Evolutionary conservation across 2,113 vertebrate genomes (phyloP), one percentile per base, ranked within the genome.

Genomic region (Ivindomyrus marchei): DNA sequence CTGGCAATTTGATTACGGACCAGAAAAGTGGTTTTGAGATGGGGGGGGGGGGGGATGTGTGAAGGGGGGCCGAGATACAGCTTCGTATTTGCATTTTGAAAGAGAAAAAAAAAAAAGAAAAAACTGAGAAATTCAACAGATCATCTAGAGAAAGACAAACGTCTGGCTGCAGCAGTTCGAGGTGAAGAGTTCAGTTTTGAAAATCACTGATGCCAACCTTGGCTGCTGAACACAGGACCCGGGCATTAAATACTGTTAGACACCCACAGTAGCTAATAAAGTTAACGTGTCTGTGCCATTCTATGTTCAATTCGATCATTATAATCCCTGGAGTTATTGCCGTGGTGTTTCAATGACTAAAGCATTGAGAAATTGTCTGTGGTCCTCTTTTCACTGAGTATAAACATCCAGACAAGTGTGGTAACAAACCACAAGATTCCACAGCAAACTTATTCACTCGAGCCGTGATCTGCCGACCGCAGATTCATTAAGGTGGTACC

Each of bases 1-100:
- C 92, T 91, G 91, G 89, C 91, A 91, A 36, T 36, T 36, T 36
- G 31, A 36, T 36, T 36, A 36, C 1, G 31, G 31, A 36, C 31
- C 31, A 36, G 31, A 36, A 47, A 90, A 85, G 83, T 49, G 83
- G 39, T 36, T 45, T 45, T 85, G 39, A 17, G 85, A 45, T 15
- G 13, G 31, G 31, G 13, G 86, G 49, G 21, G 15, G 58, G 49
- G 88, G 56, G 88, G 66, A 36, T 9, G 11, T 27, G 62, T 31
- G 66, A 80, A 46, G 42, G 11, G 56, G 58, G 66, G 46, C 19
- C 1, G 70, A 36, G n/a, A 52, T 9, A 52, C 62, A 45, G 24
- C 74, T 36, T 46, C 52, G 58, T 31, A 36, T 36, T 39, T n/a
- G 21, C 50, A 42, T 89, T 21, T 27, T 21, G 11, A 85, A 42